Evolutionary conservation across 2,888 invertebrate species (phyloP).

Genomic region (Busseola fusca): DNA sequence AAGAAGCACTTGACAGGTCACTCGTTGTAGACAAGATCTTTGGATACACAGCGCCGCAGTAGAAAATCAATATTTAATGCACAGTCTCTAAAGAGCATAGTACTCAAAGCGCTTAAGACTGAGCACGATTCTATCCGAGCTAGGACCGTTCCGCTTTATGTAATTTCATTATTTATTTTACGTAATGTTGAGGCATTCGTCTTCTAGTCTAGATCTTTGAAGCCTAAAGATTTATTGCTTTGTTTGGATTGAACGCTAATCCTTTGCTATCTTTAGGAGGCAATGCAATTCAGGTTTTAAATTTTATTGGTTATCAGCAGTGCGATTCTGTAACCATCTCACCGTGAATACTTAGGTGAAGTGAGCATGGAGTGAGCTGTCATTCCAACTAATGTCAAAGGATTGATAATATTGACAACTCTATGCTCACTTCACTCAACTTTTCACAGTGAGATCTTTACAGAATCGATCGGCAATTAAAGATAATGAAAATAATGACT

Average conservation of each 20-base stretch:
- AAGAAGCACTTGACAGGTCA: constrained; percentile 81
- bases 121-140: constrained; percentile 34
- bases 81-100: constrained; percentile 54
- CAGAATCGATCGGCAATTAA: background rate
- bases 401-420: too few relatives aligned
- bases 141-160: constrained; percentile 41
- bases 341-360: too few relatives aligned
- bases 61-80: constrained; percentile 71
- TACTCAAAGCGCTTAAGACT: constrained; percentile 43
- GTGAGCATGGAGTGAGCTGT: too few relatives aligned
- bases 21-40: constrained; percentile 78
- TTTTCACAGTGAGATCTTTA: too few relatives aligned
- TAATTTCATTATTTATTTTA: constrained; percentile 62
- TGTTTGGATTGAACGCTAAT: constrained; percentile 24
- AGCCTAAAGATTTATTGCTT: constrained; percentile 30
- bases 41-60: constrained; percentile 66
- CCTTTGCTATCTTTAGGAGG: background rate
- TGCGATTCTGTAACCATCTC: too few relatives aligned
- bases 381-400: too few relatives aligned
- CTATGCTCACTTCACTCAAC: too few relatives aligned
- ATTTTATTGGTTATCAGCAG: constrained; percentile 7
- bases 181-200: constrained; percentile 41
- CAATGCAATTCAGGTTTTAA: background rate
- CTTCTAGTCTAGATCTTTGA: constrained; percentile 49
- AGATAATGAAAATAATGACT: constrained; percentile 2